Conservation (phyloP, 2,797 vertebrate genomes). For the Channallabes apus region DNA sequence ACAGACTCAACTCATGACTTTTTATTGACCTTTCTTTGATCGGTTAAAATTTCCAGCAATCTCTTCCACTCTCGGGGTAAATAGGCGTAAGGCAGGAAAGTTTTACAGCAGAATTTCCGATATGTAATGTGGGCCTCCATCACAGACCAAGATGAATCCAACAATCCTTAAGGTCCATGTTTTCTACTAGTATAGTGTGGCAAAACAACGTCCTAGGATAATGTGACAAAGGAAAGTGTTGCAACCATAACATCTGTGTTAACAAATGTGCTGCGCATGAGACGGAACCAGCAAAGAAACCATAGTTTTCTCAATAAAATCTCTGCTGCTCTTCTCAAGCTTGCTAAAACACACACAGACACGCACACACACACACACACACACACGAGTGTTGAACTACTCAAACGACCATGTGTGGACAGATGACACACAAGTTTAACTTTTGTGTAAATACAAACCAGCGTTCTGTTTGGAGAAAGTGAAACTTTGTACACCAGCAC, state of each 20-base stretch:
- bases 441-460: slow-evolving; percentile 24
- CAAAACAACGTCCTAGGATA: neutral
- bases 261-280: neutral
- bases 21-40: too few species aligned
- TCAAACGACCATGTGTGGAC: slow-evolving; percentile 1
- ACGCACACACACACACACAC: too few species aligned
- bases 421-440: slow-evolving; percentile 25
- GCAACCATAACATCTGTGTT: neutral
- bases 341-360: neutral
- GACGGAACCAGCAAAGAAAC: neutral
- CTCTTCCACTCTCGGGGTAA: too few species aligned
- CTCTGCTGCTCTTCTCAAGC: neutral
- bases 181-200: neutral
- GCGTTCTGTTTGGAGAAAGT: slow-evolving; percentile 37
- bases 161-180: neutral
- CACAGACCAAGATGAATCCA: neutral
- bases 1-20: too few species aligned
- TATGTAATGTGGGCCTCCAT: neutral
- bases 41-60: too few species aligned
- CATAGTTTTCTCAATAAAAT: slow-evolving; percentile 6
- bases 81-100: neutral
- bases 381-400: neutral
- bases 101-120: neutral
- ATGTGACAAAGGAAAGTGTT: neutral
- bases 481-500: slow-evolving; percentile 28